Conservation (phyloP, 2,888 invertebrate genomes). For the Apotomis betuletana region DNA sequence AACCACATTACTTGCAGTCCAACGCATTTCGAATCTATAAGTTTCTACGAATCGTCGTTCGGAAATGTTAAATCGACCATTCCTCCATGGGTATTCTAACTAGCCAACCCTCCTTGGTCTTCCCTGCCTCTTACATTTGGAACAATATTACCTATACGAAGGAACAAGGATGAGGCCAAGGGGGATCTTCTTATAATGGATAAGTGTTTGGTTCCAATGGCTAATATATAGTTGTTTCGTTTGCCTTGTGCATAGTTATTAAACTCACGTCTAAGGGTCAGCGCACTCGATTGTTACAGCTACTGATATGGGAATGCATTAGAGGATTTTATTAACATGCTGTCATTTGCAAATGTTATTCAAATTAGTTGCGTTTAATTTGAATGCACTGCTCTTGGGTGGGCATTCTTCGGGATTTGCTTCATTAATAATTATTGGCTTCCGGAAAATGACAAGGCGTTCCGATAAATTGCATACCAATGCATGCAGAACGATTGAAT, state of each 20-base stretch:
- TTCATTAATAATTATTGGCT: constrained; percentile 24
- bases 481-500: background rate
- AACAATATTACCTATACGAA: constrained; percentile 38
- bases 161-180: constrained; percentile 14
- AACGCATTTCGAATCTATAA: constrained; percentile 57
- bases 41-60: constrained; percentile 63
- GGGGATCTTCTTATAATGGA: constrained; percentile 59
- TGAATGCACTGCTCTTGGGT: constrained; percentile 22
- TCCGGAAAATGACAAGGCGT: constrained; percentile 3
- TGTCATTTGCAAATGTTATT: constrained; percentile 41
- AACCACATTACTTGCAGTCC: constrained; percentile 44
- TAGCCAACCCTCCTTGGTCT: constrained; percentile 56
- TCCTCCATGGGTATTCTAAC: constrained; percentile 51
- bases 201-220: constrained; percentile 60
- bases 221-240: constrained; percentile 65
- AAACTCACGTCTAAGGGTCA: constrained; percentile 46
- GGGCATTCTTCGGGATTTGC: constrained; percentile 31
- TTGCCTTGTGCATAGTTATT: constrained; percentile 68
- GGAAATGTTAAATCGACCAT: constrained; percentile 65
- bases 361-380: constrained; percentile 31
- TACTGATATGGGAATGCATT: constrained; percentile 49
- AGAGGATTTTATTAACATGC: constrained; percentile 40
- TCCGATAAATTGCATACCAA: constrained; percentile 5
- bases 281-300: constrained; percentile 52
- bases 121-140: constrained; percentile 51